Conservation (phyloP, 2,797 vertebrate genomes). For the Sebastiscus albofasciatus region DNA sequence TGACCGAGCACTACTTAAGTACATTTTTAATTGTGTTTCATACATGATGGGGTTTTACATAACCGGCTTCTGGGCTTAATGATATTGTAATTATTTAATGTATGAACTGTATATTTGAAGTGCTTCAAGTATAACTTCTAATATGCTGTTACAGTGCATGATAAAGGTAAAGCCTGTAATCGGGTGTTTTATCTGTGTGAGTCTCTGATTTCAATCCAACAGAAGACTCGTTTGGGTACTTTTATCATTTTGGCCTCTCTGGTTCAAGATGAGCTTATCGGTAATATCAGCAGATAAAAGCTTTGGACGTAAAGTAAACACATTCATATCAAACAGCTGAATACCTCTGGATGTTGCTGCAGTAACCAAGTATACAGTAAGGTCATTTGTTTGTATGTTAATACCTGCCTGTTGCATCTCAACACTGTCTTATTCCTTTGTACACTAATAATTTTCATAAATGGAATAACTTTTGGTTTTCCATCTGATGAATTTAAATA, state of each 20-base stretch:
- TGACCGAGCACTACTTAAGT: neutral
- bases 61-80: neutral
- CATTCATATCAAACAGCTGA: neutral
- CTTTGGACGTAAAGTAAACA: neutral
- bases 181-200: neutral
- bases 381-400: neutral
- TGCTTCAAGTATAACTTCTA: neutral
- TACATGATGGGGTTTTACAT: neutral
- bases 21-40: neutral
- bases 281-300: neutral
- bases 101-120: neutral
- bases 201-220: neutral
- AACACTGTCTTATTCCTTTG: slow-evolving; percentile 4
- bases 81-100: neutral
- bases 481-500: neutral
- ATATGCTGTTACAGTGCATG: neutral
- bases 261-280: neutral
- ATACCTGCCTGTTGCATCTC: neutral
- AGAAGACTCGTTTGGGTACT: neutral
- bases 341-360: neutral
- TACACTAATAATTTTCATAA: neutral
- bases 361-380: neutral
- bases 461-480: neutral
- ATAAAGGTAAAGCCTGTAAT: neutral
- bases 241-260: neutral